Evolutionary conservation across 1,140 invertebrate genomes (phyloP).

Genomic region (Trissolcus basalis): DNA sequence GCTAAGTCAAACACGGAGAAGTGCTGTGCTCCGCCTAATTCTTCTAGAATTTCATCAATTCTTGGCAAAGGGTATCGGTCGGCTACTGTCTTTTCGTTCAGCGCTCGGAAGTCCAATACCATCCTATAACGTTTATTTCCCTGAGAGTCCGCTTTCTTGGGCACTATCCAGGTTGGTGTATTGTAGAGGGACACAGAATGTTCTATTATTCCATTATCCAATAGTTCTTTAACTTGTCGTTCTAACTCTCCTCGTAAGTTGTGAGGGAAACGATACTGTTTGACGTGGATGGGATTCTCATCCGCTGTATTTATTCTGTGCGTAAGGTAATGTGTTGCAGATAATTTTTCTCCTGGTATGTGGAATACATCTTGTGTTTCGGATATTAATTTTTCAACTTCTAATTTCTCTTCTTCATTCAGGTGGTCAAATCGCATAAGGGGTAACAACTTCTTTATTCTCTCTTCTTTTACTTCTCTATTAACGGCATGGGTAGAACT

Average conservation of each 20-base stretch:
- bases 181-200: too few species aligned
- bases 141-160: neutral
- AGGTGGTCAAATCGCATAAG: too few species aligned
- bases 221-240: neutral
- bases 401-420: too few species aligned
- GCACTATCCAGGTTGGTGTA: too few species aligned
- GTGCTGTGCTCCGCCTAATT: neutral
- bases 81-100: constrained; percentile 3
- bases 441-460: too few species aligned
- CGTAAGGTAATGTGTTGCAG: neutral
- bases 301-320: neutral
- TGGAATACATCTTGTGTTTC: too few species aligned
- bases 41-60: too few species aligned
- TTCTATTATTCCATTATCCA: neutral
- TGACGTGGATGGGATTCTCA: neutral
- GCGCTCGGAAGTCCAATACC: neutral
- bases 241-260: constrained; percentile 3
- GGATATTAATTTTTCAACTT: too few species aligned
- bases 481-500: too few species aligned
- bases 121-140: constrained; percentile 2
- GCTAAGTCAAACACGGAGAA: neutral
- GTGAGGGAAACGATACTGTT: too few species aligned
- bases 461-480: too few species aligned
- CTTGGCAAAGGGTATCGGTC: neutral
- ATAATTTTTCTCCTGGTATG: too few species aligned